These are phyloP conservation scores for Pyxicephalus adspersus DNA, from an alignment of 2,113 vertebrate species.

Conservation along the genomic window DNA sequence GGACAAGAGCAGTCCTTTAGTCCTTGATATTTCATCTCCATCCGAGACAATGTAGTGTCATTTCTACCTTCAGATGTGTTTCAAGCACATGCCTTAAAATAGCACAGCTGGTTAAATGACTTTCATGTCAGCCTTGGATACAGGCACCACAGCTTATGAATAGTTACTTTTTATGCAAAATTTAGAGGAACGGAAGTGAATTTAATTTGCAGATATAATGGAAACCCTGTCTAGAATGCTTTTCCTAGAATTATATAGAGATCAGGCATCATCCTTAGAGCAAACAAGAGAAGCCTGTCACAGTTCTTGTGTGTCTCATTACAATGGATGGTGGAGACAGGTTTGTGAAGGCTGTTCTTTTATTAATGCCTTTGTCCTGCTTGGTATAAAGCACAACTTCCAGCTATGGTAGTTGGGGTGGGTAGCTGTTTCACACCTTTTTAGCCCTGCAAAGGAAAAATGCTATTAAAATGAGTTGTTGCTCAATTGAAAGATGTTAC, in stretches of 20 bases:
- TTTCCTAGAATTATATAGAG: slow-evolving; percentile 16
- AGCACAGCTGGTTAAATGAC: background rate
- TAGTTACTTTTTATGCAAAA: slow-evolving; percentile 5
- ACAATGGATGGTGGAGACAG: background rate
- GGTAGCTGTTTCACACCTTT: background rate
- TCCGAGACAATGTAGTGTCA: background rate
- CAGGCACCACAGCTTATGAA: background rate
- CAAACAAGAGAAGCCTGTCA: slow-evolving; percentile 15
- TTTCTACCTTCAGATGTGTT: background rate
- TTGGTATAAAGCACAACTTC: background rate
- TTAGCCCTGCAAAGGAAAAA: background rate
- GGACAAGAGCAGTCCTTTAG: no score
- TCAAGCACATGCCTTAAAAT: background rate
- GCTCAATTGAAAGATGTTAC: no score
- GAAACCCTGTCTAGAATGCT: slow-evolving; percentile 25
- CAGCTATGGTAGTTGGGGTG: no score
- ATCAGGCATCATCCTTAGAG: slow-evolving; percentile 14
- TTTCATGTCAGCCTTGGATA: background rate
- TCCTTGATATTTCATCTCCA: background rate
- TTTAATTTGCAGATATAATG: slow-evolving; percentile 10
- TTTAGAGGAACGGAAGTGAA: background rate
- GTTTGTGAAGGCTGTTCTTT: background rate
- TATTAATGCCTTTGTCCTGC: background rate
- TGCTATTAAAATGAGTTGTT: background rate
- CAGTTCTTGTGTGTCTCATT: slow-evolving; percentile 4